phyloP scores from a whole-genome alignment of 1,140 invertebrate species.

The Psix sp. region DNA sequence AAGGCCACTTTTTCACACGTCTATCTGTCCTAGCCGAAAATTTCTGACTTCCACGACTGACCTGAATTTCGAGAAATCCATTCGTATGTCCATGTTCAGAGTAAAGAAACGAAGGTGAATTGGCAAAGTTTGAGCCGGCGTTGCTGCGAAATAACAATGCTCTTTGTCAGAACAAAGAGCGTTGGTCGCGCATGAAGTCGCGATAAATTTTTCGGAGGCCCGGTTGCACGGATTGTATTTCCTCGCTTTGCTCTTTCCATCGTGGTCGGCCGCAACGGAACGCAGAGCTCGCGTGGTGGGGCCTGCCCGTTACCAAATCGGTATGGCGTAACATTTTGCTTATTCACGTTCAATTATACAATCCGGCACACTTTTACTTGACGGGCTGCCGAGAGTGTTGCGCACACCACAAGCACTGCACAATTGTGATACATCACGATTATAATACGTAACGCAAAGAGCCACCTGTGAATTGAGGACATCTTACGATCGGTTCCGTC shows the following conservation, averaged over 20 bases:
- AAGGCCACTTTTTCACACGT: too few relatives aligned
- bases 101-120: too few relatives aligned
- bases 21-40: too few relatives aligned
- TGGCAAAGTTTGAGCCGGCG: too few relatives aligned
- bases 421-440: conserved; percentile 63
- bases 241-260: conserved; percentile 30
- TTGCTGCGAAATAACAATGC: too few relatives aligned
- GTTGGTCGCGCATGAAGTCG: too few relatives aligned
- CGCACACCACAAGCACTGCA: conserved; percentile 51
- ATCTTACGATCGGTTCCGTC: background rate
- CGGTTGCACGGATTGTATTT: conserved; percentile 32
- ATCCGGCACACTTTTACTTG: conserved; percentile 78
- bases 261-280: conserved; percentile 68
- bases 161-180: too few relatives aligned
- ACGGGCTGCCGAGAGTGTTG: conserved; percentile 56
- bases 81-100: too few relatives aligned
- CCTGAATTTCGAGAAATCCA: too few relatives aligned
- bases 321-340: conserved; percentile 77
- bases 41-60: too few relatives aligned
- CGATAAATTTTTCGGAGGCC: conserved; percentile 49
- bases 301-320: conserved; percentile 75
- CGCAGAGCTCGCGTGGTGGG: conserved; percentile 59
- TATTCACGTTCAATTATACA: conserved; percentile 78
- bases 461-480: conserved; percentile 54
- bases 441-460: conserved; percentile 60